phyloP scores from a whole-genome alignment of 2,888 invertebrate genomes.

The Leptothorax acervorum region DNA sequence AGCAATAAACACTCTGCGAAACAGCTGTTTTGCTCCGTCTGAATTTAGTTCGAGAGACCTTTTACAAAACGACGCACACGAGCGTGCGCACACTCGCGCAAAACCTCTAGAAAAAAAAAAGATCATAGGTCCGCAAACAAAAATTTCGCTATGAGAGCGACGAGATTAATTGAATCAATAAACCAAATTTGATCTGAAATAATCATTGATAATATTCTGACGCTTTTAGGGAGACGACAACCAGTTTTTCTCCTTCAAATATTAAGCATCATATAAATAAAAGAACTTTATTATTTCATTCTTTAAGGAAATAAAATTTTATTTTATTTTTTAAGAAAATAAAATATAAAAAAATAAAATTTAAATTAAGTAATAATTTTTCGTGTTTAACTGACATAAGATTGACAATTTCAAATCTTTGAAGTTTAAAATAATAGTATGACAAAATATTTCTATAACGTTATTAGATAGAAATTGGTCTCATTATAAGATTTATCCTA shows the following conservation, averaged over 20 bases:
- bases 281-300: neutral
- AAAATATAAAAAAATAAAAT: neutral
- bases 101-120: constrained; percentile 21
- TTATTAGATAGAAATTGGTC: neutral
- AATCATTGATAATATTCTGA: neutral
- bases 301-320: neutral
- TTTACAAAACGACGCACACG: constrained; percentile 47
- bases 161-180: neutral
- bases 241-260: neutral
- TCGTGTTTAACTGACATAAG: neutral
- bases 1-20: constrained; percentile 63
- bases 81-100: neutral
- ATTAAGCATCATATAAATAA: neutral
- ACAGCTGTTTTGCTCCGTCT: constrained; percentile 62
- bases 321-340: neutral
- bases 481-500: neutral
- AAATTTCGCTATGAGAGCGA: neutral
- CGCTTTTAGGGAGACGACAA: neutral
- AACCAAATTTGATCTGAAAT: neutral
- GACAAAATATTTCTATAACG: neutral
- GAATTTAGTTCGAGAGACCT: constrained; percentile 66
- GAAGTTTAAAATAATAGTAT: neutral
- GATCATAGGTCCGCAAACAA: neutral
- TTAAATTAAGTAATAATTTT: neutral
- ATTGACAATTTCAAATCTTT: neutral